Evolutionary conservation across 2,797 vertebrate genomes (phyloP).

Genomic region (Tinamus major): DNA sequence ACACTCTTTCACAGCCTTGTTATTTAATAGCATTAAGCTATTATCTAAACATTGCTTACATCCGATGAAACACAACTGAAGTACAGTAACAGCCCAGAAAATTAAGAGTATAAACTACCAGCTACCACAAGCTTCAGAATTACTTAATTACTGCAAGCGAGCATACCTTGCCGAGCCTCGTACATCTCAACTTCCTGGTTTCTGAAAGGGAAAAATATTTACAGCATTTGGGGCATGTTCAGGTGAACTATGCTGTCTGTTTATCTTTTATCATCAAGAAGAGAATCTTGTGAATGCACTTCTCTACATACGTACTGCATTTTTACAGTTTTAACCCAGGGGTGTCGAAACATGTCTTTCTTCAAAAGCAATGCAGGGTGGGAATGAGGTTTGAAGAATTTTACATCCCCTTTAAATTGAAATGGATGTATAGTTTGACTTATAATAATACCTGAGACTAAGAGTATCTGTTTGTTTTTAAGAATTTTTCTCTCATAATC

Average conservation of each 20-base stretch:
- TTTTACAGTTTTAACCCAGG: not conserved
- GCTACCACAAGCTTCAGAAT: not conserved
- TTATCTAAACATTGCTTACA: slow-evolving; percentile 4
- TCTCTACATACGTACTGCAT: not conserved
- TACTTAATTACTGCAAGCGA: not conserved
- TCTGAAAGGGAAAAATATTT: not conserved
- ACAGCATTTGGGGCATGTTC: not conserved
- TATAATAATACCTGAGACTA: not conserved
- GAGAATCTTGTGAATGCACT: not conserved
- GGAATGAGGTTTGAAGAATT: not conserved
- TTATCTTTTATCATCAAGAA: not conserved
- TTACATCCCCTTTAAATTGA: not conserved
- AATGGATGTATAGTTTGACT: not conserved
- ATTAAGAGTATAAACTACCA: not conserved
- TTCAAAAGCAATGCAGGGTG: not conserved
- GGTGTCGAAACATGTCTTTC: not conserved
- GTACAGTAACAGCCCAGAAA: not conserved
- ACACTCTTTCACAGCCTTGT: not conserved
- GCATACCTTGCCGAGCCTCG: not conserved
- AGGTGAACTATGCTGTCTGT: accelerated
- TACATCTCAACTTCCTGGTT: not conserved
- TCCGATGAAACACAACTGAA: slow-evolving; percentile 16
- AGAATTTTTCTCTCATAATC: not conserved
- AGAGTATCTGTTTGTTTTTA: not conserved
- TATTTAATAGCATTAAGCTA: not conserved